These are phyloP conservation scores for Polydrusus tereticollis DNA, from an alignment of 2,888 invertebrate genomes.

Conservation along the genomic window DNA sequence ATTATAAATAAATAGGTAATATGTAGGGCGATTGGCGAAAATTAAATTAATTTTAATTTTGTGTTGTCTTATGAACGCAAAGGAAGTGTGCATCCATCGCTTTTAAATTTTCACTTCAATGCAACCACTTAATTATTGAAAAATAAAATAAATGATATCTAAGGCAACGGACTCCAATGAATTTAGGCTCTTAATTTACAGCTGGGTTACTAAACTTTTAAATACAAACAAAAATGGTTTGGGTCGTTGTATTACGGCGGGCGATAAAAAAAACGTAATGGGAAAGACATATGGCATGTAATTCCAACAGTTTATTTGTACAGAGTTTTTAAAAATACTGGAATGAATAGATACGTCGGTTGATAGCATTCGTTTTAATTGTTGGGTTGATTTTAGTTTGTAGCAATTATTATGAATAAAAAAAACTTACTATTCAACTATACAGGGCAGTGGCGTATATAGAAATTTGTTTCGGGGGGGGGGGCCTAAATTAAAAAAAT, in stretches of 20 bases:
- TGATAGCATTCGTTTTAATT: background rate
- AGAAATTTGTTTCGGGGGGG: too few species aligned
- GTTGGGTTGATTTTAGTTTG: background rate
- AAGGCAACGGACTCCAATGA: background rate
- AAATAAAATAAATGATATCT: background rate
- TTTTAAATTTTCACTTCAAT: too few species aligned
- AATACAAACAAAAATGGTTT: slow-evolving; percentile 21
- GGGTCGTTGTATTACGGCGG: slow-evolving; percentile 6
- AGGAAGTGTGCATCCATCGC: too few species aligned
- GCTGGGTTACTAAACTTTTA: slow-evolving; percentile 18
- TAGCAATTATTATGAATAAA: too few species aligned
- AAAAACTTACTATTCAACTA: too few species aligned
- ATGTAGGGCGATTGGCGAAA: too few species aligned
- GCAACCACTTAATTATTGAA: too few species aligned
- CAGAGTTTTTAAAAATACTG: background rate
- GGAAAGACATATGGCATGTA: slow-evolving; percentile 16
- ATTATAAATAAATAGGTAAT: too few species aligned
- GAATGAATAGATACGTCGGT: background rate
- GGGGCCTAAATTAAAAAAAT: too few species aligned
- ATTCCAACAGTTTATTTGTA: slow-evolving; percentile 21
- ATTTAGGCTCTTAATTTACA: background rate
- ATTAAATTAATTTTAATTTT: too few species aligned
- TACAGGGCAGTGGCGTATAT: too few species aligned
- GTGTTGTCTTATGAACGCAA: too few species aligned
- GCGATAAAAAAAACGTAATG: slow-evolving; percentile 23